These are phyloP conservation scores for Neomicropteryx cornuta DNA, from an alignment of 1,140 invertebrate species.

Conservation along the genomic window DNA sequence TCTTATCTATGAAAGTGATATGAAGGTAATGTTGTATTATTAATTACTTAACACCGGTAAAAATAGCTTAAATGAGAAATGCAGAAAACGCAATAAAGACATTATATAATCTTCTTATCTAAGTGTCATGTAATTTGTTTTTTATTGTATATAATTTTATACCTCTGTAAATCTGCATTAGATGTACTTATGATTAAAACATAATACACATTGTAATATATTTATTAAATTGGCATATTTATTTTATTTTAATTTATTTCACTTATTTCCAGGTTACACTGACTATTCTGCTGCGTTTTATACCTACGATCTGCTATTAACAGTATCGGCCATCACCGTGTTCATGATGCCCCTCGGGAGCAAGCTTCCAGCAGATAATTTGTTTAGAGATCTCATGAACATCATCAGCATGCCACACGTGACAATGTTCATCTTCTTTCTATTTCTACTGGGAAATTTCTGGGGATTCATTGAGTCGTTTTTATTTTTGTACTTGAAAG, in stretches of 20 bases:
- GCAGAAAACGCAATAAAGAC: no score
- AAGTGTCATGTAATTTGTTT: no score
- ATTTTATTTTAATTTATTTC: conserved; percentile 22
- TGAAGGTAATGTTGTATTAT: no score
- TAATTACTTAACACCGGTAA: no score
- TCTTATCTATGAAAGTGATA: no score
- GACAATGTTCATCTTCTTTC: conserved; percentile 62
- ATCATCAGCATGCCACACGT: conserved; percentile 64
- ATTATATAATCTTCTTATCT: no score
- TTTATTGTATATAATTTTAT: no score
- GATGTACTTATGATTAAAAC: no score
- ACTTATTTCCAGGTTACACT: conserved; percentile 48
- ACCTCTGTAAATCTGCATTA: no score
- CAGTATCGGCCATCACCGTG: conserved; percentile 55
- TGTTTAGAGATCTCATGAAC: conserved; percentile 54
- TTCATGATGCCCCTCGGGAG: conserved; percentile 60
- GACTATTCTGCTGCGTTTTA: conserved; percentile 72
- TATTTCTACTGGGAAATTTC: conserved; percentile 65
- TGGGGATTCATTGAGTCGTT: conserved; percentile 82
- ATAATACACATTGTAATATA: no score
- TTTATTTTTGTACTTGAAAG: conserved; percentile 71
- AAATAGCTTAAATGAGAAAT: no score
- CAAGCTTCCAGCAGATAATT: conserved; percentile 60
- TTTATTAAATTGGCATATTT: no score
- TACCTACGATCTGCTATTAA: conserved; percentile 56